phyloP scores from a whole-genome alignment of 2,888 invertebrate genomes.

The Rugalucina vietnamica region DNA sequence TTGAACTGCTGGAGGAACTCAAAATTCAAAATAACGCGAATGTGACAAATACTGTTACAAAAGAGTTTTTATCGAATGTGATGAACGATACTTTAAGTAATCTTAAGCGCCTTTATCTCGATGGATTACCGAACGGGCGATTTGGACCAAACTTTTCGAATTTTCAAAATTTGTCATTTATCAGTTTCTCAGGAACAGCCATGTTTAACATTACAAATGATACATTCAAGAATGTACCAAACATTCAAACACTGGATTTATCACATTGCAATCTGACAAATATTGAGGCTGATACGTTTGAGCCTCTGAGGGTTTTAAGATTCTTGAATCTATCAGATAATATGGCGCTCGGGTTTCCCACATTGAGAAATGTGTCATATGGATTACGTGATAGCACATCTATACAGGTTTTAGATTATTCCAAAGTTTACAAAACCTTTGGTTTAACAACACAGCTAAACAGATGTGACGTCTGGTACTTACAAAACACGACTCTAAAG shows the following conservation, averaged over 20 bases:
- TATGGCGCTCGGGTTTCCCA: slow-evolving; percentile 30
- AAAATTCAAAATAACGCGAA: not conserved
- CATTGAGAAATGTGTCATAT: slow-evolving; percentile 39
- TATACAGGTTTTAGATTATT: slow-evolving; percentile 36
- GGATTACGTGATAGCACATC: slow-evolving; percentile 39
- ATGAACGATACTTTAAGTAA: not conserved
- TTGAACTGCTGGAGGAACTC: not conserved
- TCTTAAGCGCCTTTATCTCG: not conserved
- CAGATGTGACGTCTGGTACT: slow-evolving; percentile 39
- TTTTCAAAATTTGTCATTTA: not conserved
- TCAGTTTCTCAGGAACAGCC: slow-evolving; percentile 2
- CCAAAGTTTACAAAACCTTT: slow-evolving; percentile 34
- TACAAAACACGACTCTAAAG: slow-evolving; percentile 38
- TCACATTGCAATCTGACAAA: slow-evolving; percentile 17
- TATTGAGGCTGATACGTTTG: slow-evolving; percentile 24
- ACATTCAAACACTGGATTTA: slow-evolving; percentile 9
- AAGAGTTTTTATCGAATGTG: not conserved
- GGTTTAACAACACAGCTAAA: slow-evolving; percentile 31
- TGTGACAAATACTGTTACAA: not conserved
- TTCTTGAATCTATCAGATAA: slow-evolving; percentile 45
- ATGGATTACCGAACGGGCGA: not conserved
- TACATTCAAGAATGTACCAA: slow-evolving; percentile 8
- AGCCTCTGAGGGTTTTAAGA: not conserved
- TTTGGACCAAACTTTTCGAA: not conserved
- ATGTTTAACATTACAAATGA: slow-evolving; percentile 8